Conservation (phyloP, 2,113 vertebrate genomes). For the Poecile atricapillus region DNA sequence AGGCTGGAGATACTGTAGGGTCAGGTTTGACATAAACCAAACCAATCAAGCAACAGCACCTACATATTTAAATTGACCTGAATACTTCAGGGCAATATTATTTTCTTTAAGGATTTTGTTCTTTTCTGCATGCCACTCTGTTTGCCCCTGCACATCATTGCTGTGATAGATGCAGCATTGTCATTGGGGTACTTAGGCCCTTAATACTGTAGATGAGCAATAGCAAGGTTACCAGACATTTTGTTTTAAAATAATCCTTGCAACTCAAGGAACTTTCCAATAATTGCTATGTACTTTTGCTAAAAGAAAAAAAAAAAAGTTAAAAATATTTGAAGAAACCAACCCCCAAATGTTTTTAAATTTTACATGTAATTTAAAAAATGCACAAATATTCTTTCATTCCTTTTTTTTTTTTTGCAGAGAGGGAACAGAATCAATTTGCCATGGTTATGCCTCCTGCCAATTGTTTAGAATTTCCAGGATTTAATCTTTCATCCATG, state of each 20-base stretch:
- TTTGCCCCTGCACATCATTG: neutral
- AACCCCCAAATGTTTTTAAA: neutral
- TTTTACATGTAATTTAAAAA: slow-evolving; percentile 63
- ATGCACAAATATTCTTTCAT: slow-evolving; percentile 66
- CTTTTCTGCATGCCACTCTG: neutral
- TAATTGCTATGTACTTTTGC: neutral
- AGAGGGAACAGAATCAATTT: slow-evolving; percentile 74
- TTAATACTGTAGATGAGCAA: neutral
- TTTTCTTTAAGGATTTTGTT: slow-evolving; percentile 41
- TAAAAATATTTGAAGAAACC: neutral
- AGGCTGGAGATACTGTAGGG: slow-evolving; percentile 67
- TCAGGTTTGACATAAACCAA: slow-evolving; percentile 70
- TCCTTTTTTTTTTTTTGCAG: slow-evolving; percentile 59
- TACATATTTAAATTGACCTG: slow-evolving; percentile 65
- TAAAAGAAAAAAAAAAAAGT: neutral
- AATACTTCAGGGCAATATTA: neutral
- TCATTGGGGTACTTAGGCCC: neutral
- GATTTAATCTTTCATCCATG: slow-evolving; percentile 77
- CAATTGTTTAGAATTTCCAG: slow-evolving; percentile 74
- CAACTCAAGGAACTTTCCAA: neutral
- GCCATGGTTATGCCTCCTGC: slow-evolving; percentile 72
- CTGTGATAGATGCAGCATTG: neutral
- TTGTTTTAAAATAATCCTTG: slow-evolving; percentile 1
- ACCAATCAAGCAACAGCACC: slow-evolving; percentile 58
- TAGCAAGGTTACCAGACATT: neutral